Conservation (phyloP, 2,113 vertebrate genomes). For the Girardinichthys multiradiatus region DNA sequence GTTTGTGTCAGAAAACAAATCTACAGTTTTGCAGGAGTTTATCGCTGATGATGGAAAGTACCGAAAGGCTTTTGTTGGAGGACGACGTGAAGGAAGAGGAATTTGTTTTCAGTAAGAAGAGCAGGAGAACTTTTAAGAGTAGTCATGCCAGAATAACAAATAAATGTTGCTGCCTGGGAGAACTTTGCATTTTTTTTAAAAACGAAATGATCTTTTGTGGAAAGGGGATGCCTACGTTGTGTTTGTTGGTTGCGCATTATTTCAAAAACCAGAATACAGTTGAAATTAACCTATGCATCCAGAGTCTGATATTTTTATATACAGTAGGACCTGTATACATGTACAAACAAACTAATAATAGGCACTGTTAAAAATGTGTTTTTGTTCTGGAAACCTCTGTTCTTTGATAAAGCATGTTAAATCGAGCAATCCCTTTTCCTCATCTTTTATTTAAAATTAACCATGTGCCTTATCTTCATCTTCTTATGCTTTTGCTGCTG, state of each 20-base stretch:
- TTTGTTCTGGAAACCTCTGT: constrained; percentile 70
- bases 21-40: constrained; percentile 10
- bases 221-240: constrained; percentile 18
- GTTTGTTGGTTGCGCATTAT: constrained; percentile 66
- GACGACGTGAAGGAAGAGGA: constrained; percentile 49
- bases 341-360: constrained; percentile 73
- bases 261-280: constrained; percentile 68
- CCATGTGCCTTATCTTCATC: not conserved
- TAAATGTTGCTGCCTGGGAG: not conserved
- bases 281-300: constrained; percentile 88
- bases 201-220: constrained; percentile 19
- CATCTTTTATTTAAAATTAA: constrained; percentile 16
- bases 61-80: constrained; percentile 40
- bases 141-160: constrained; percentile 41
- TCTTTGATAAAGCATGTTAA: constrained; percentile 80
- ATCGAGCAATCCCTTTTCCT: constrained; percentile 30
- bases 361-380: constrained; percentile 73
- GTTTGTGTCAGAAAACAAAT: constrained; percentile 58
- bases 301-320: constrained; percentile 89
- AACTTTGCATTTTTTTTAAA: not conserved
- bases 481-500: not conserved
- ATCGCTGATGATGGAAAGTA: not conserved
- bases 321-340: constrained; percentile 78
- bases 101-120: constrained; percentile 21
- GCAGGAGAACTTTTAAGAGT: constrained; percentile 46